Base-by-base conservation (phyloP, 2,797 vertebrate species). In the Alectoris magna region DNA sequence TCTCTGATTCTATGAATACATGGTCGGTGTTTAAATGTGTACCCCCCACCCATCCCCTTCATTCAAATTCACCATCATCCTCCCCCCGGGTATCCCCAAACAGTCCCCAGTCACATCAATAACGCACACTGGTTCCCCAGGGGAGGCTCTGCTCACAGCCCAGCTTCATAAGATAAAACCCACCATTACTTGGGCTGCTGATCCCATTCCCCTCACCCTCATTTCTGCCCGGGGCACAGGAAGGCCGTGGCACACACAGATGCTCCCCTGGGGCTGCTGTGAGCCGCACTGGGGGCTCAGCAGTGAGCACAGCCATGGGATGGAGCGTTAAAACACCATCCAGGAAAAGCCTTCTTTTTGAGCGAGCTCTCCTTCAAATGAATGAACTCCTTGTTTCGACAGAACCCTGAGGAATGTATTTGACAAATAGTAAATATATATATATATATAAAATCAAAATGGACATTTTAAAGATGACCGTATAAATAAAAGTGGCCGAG, bases 41-140 rank as follows among this genome's bases (percentile, higher is more conserved):
- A 16, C 15, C 14, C 9, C 4, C 1, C 2, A 13, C 41, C 29
- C 39, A 19, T 26, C 8, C 10, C 9, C 1, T 9, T 7, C 10
- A 60, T 84, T 81, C 77, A 90, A 58, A 59, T 12, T 19, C 79
- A 23, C 36, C 63, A 36, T 51, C 67, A 39, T 73, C 31, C 27
- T 38, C 59, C 64, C 55, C 75, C 39, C 36, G 3, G 1, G 18
- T 17, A 71, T 38, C 24, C 59, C 72, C 71, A 85, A 29, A 31
- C 31, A 84, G 62, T 17, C 18, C 27, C 31, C 12, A 60, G 38
- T 60, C 76, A 91, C 0, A 0, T 8, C 63, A 62, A 39, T 63
- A 76, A 79, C 6, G 11, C 7, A 23, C 10, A 19, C 44, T 1
- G 1, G 15, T 71, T 91, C 75, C 56, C 49, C 55, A 74, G 74